phyloP scores from a whole-genome alignment of 2,797 vertebrate species.

The Rallus crepitans region DNA sequence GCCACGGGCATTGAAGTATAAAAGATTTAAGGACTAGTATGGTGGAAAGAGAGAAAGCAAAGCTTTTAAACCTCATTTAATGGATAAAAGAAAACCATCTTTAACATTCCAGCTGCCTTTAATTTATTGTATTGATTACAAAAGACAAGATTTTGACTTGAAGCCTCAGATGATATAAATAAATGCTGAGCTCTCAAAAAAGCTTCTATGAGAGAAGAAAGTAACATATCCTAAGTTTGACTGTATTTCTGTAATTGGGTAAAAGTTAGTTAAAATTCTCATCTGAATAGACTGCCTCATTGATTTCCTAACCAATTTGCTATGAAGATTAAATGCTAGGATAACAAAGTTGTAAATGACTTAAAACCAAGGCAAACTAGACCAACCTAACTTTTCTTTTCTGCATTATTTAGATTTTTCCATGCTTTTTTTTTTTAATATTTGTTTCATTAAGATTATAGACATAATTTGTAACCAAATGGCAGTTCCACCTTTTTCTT shows the following conservation, averaged over 20 bases:
- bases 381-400: not conserved
- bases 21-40: constrained; percentile 21
- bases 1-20: constrained; percentile 27
- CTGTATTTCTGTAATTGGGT: not conserved
- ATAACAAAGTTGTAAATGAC: not conserved
- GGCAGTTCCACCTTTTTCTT: not conserved
- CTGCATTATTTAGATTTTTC: not conserved
- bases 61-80: constrained; percentile 49
- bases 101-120: constrained; percentile 38
- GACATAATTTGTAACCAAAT: not conserved
- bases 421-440: no score
- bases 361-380: not conserved
- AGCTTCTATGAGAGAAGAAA: not conserved
- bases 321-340: not conserved
- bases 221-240: not conserved
- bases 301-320: not conserved
- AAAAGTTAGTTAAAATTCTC: not conserved
- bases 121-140: constrained; percentile 24
- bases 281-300: not conserved
- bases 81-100: not conserved
- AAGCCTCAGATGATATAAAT: not conserved
- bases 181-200: not conserved
- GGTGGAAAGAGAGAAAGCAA: constrained; percentile 11
- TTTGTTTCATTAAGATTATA: not conserved
- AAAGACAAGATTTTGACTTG: constrained; percentile 1